Base-by-base conservation (phyloP, 2,113 vertebrate genomes). In the Condylura cristata region DNA sequence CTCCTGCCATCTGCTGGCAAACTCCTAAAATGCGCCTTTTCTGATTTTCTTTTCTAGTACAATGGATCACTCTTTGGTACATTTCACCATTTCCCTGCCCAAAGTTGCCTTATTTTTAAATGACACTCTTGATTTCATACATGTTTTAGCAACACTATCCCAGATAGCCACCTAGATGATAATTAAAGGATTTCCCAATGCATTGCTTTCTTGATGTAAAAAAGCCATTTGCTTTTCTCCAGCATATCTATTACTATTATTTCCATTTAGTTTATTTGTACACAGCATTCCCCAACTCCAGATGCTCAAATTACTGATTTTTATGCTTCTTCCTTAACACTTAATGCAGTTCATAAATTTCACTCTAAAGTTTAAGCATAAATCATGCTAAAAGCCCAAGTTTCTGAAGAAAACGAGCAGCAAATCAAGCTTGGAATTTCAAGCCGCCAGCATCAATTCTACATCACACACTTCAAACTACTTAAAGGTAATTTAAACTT, bases 311-410 rank as follows among this genome's bases (percentile, higher is more conserved):
- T 95, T 96, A 93, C 87, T 89, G 90, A 75, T 97, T 98, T 97
- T 79, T 97, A 97, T 97, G 86, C 95, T 96, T 96, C 65, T 94
- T 94, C 93, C 85, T 93, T 78, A 61, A 89, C 93, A 74, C 82
- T 97, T 97, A 98, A 95, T 98, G 96, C 84, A 97, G 93, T 97
- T 96, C 94, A 96, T 97, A 97, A 97, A 97, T 96, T 97, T 92
- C 56, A 76, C 89, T 90, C 78, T 95, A 75, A 95, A 96, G 46
- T 96, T 96, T 65, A 58, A 70, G 71, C 90, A 89, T 96, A 96
- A 96, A 96, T 96, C 85, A 96, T 44, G 28, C 88, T 97, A 96
- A 97, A 97, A 97, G 97, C 91, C 86, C 84, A 90, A 91, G 76
- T 93, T 92, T 58, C 97, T 61, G 34, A 66, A 70, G 71, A 94